Evolutionary conservation across 2,113 vertebrate species (phyloP), one percentile per base, ranked within the genome.

Genomic region (Tilapia sparmanii): DNA sequence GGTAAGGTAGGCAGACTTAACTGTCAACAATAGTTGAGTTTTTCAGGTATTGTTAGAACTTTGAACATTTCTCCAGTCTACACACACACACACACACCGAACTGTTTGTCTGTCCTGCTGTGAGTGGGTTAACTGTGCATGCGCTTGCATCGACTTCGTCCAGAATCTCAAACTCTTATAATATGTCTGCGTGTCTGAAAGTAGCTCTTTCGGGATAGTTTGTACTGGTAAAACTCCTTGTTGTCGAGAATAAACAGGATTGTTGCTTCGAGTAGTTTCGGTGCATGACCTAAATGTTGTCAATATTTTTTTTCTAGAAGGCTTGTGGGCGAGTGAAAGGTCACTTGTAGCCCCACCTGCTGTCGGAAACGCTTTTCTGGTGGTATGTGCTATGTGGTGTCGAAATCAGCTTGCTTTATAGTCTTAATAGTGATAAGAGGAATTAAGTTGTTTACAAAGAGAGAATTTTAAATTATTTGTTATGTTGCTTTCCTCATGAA

Each of bases 231-330:
- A 35, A 9, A 29, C 26, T 45, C 5, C 5, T 80, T 7, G 53
- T 35, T 16, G 29, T 33, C 4, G 10, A 61, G 8, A n/a, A 9
- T 52, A 8, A n/a, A 24, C 53, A 50, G 5, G 24, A 38, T 8
- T 47, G 42, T 12, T 1, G 7, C 38, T 79, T 85, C 5, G 7
- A 15, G 19, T 50, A 5, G 26, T 59, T 81, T 68, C 11, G 5
- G 3, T 9, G 7, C 26, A 31, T 6, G 18, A 29, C 5, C 3
- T 19, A 7, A 26, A 42, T 11, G 57, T 38, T n/a, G 73, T 82
- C 61, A 68, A 13, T 3, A 38, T 38, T 38, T 66, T 61, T 93
- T 93, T 95, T 95, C 88, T 90, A 92, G 83, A 94, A 92, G 35
- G 38, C 86, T 66, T 84, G 55, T 61, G 35, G 15, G 10, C 8